These are phyloP conservation scores for Mesoligia furuncula DNA, from an alignment of 2,888 invertebrate genomes.

Conservation along the genomic window DNA sequence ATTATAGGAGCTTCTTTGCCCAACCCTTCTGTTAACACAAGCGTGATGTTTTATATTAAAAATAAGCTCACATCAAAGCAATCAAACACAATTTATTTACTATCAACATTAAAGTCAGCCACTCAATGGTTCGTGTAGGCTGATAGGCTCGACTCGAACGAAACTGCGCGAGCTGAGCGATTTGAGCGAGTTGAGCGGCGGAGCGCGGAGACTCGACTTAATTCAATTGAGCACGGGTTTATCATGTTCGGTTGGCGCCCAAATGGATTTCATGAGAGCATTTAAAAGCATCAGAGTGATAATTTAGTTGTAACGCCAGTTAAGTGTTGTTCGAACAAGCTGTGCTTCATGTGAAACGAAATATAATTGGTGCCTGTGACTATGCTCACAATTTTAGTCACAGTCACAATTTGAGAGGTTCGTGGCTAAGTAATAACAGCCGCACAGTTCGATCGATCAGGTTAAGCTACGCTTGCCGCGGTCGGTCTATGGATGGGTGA, in stretches of 20 bases:
- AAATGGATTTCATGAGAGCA: conserved; percentile 63
- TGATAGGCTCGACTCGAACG: conserved; percentile 47
- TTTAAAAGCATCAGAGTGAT: conserved; percentile 61
- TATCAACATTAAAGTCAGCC: conserved; percentile 43
- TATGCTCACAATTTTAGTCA: neutral
- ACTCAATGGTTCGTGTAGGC: conserved; percentile 42
- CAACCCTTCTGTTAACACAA: no score
- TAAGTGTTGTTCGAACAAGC: conserved; percentile 41
- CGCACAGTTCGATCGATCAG: neutral
- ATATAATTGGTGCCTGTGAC: neutral
- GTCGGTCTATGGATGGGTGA: neutral
- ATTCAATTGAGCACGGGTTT: conserved; percentile 67
- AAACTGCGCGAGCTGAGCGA: conserved; percentile 43
- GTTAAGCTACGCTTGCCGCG: no score
- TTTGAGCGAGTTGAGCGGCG: conserved; percentile 40
- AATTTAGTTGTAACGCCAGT: conserved; percentile 57
- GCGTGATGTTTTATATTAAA: neutral
- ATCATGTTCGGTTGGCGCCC: conserved; percentile 61
- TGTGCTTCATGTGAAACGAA: conserved; percentile 4
- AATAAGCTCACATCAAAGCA: conserved; percentile 3
- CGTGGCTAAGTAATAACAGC: neutral
- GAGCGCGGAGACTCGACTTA: conserved; percentile 57
- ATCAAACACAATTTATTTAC: conserved; percentile 29
- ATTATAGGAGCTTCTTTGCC: neutral
- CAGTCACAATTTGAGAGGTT: neutral